Base-by-base conservation (phyloP, 2,888 invertebrate genomes). In the Mycalesis mineus region DNA sequence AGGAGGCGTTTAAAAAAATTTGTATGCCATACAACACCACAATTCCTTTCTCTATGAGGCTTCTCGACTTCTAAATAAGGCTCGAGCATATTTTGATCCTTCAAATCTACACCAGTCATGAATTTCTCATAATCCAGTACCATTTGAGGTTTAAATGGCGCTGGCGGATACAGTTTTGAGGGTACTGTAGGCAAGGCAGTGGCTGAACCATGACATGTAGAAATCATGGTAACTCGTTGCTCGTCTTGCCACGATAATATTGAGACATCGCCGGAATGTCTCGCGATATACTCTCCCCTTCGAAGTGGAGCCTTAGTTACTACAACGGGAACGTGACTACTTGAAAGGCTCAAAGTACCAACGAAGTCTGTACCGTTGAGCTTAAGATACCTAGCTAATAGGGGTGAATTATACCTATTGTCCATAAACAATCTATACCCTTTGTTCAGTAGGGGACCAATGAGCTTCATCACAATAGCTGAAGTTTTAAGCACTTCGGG, bases 41-140 rank as follows among this genome's bases (percentile, higher is more conserved):
- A 33, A 6, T 31, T 33, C 14, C 47, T n/a, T 13, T 47, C n/a
- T n/a, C n/a, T n/a, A n/a, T n/a, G n/a, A n/a, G n/a, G n/a, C n/a
- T n/a, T n/a, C n/a, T n/a, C n/a, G n/a, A n/a, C 47, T 1, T 33
- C 7, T n/a, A 33, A 11, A 22, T 47, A 47, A 8, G 47, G 31
- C 14, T 47, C 29, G 15, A 47, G 47, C 31, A 31, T 47, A n/a
- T n/a, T n/a, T 31, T 47, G 47, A 14, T 47, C 44, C 13, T 44
- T 44, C 7, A 44, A 28, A 44, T 44, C 44, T 7, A 44, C 29
- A 6, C 44, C 28, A 13, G 29, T 29, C 44, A 44, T 44, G 28
- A 1, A 9, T 11, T 7, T 28, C 7, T 44, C 29, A 13, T 44
- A 44, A 9, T 44, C 44, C 2, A 22, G 11, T 11, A 44, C 28